phyloP scores from a whole-genome alignment of 1,140 invertebrate species.

The Cepaea nemoralis region DNA sequence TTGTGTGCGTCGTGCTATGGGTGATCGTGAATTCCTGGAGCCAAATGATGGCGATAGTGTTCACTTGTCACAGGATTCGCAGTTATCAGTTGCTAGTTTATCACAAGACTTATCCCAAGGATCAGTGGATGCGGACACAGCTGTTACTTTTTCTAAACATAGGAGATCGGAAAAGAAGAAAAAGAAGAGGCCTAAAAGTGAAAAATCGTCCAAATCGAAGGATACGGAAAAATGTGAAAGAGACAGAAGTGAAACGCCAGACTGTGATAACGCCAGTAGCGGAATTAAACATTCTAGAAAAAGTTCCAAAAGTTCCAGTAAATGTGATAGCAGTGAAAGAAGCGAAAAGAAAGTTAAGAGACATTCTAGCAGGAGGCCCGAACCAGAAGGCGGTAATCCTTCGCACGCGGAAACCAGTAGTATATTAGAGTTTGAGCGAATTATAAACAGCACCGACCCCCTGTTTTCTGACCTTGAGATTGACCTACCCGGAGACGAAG shows the following conservation, averaged over 20 bases:
- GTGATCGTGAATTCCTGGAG: conserved; percentile 32
- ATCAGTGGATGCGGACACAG: conserved; percentile 34
- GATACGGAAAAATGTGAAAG: conserved; percentile 40
- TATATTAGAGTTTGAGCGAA: conserved; percentile 62
- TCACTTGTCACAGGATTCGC: conserved; percentile 54
- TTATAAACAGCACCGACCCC: conserved; percentile 67
- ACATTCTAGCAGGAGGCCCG: conserved; percentile 53
- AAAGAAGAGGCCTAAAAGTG: conserved; percentile 53
- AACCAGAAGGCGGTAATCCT: conserved; percentile 66
- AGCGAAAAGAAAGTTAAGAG: conserved; percentile 46
- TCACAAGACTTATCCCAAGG: conserved; percentile 48
- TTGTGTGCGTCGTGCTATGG: conserved; percentile 21
- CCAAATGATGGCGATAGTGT: conserved; percentile 33
- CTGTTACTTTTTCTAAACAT: conserved; percentile 47
- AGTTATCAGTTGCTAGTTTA: conserved; percentile 44
- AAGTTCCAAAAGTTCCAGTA: conserved; percentile 21
- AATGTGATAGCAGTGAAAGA: conserved; percentile 41
- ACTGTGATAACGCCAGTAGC: conserved; percentile 38
- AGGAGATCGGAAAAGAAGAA: conserved; percentile 51
- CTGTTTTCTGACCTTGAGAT: conserved; percentile 68
- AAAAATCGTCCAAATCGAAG: conserved; percentile 38
- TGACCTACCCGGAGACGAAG: conserved; percentile 51
- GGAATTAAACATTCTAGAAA: conserved; percentile 40
- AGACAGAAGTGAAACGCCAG: conserved; percentile 32
- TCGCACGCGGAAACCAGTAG: conserved; percentile 1